Conservation (phyloP, 2,888 invertebrate genomes). For the Pseudanteris insignis region DNA sequence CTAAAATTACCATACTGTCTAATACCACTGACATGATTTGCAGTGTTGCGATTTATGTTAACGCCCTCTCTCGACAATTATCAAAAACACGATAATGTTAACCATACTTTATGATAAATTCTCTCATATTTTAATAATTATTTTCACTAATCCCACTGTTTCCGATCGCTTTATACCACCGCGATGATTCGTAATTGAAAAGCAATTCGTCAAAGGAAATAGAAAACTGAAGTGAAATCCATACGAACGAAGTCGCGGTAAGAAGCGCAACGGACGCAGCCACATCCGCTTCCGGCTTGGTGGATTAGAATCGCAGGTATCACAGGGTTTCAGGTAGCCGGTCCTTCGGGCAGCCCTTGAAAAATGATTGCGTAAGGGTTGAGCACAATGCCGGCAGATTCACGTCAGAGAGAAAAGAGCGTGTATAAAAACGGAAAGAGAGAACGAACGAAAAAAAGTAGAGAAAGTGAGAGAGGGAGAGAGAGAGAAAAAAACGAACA, state of each 20-base stretch:
- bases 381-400: constrained; percentile 36
- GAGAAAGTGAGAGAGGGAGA: constrained; percentile 49
- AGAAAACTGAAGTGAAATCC: constrained; percentile 36
- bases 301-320: constrained; percentile 45
- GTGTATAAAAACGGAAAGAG: no score
- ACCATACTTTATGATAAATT: no score
- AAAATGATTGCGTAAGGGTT: constrained; percentile 46
- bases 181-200: no score
- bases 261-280: constrained; percentile 31
- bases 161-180: no score
- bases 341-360: constrained; percentile 44
- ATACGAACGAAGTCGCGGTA: constrained; percentile 18
- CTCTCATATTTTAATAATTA: no score
- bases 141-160: no score
- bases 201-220: constrained; percentile 37
- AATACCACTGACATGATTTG: no score
- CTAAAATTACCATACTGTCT: no score
- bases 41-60: no score
- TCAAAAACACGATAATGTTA: no score
- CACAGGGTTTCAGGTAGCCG: constrained; percentile 26
- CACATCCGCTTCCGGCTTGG: constrained; percentile 45
- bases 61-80: no score
- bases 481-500: constrained; percentile 45
- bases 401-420: constrained; percentile 15
- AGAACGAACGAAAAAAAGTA: constrained; percentile 39